Base-by-base conservation (phyloP, 2,113 vertebrate species). In the Phyllostomus discolor region DNA sequence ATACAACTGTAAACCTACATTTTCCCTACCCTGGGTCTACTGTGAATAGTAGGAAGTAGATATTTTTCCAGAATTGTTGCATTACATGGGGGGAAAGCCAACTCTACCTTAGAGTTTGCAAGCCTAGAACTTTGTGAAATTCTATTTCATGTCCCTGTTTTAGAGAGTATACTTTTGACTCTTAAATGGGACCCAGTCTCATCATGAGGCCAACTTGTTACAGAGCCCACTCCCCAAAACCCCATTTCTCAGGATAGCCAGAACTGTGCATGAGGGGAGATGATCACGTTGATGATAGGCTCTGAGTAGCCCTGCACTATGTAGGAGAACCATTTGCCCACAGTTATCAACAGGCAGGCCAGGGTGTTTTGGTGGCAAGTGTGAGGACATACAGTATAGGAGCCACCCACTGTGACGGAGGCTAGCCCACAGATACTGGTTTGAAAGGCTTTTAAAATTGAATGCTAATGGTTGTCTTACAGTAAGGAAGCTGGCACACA, bases 261-360 rank as follows among this genome's bases (percentile, higher is more conserved):
- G n/a, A 41, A 38, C 24, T 4, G 1, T 7, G 41, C 67, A 48
- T 67, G 26, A 41, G 43, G 66, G 64, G 24, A 69, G 1, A 15
- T 2, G 0, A 28, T 24, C 33, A 57, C 38, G 24, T 22, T 31
- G 4, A 24, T 22, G 38, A 48, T 17, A 46, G 78, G 43, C 59
- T 43, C 38, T 10, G 12, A 28, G 50, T n/a, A 2, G 26, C 62
- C 35, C 22, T 38, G 31, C 5, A 0, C 35, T 43, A 16, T 41
- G 54, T 33, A 20, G 26, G 43, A 73, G 80, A 73, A 69, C 69
- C 10, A 4, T 26, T 26, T 73, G 80, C 33, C 59, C 14, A 10
- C 19, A 4, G 52, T 33, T 15, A 41, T 22, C 2, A 12, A 3
- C 11, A 0, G 14, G 35, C 24, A 8, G 35, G 64, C 38, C 0